These are phyloP conservation scores for Sarcophaga carnaria DNA, from an alignment of 2,888 invertebrate genomes.

Conservation along the genomic window DNA sequence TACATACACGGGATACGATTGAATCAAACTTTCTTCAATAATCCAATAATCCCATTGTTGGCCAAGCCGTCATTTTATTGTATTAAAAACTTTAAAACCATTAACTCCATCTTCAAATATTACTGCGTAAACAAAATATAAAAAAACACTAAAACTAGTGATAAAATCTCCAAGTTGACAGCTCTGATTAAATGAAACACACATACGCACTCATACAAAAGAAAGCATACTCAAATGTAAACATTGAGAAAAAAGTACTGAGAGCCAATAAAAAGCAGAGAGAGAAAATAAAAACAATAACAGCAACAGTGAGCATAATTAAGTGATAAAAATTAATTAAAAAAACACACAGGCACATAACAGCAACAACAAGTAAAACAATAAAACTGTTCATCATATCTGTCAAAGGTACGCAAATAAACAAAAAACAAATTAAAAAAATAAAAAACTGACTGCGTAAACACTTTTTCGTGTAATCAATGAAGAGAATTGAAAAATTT, in stretches of 20 bases:
- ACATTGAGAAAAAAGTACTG: too few relatives aligned
- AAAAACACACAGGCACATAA: not conserved
- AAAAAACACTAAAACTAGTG: not conserved
- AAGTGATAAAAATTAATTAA: too few relatives aligned
- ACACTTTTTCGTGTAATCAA: constrained; percentile 53
- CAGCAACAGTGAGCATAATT: not conserved
- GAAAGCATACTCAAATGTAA: too few relatives aligned
- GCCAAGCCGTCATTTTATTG: too few relatives aligned
- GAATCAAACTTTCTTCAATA: too few relatives aligned
- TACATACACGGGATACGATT: too few relatives aligned
- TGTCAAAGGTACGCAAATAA: not conserved
- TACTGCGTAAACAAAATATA: too few relatives aligned
- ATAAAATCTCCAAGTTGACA: not conserved
- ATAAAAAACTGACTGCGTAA: constrained; percentile 57
- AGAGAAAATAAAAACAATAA: not conserved
- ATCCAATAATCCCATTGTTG: too few relatives aligned
- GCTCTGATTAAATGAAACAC: not conserved
- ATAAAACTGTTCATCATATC: not conserved
- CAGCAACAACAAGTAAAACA: not conserved
- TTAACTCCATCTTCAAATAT: too few relatives aligned
- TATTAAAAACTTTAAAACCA: too few relatives aligned
- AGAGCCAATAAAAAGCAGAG: too few relatives aligned
- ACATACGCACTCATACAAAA: too few relatives aligned
- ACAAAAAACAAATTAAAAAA: constrained; percentile 33
- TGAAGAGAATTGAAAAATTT: constrained; percentile 6